Evolutionary conservation across 2,888 invertebrate species (phyloP), one percentile per base, ranked within the genome.

Genomic region (Odontomyia ornata): DNA sequence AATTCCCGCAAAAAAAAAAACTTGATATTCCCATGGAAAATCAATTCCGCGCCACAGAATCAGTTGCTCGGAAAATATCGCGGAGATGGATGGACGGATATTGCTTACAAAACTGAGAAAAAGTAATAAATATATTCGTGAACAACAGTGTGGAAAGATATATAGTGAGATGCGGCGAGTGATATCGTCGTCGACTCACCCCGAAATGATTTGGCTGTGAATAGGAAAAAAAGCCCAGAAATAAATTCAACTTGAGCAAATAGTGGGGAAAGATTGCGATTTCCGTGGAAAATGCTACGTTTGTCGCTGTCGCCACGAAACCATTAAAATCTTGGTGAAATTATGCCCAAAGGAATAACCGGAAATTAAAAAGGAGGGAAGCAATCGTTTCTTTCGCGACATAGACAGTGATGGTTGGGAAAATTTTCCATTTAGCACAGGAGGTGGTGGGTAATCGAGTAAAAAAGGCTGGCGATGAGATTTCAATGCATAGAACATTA

Each of bases 291-390:
- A 62, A 11, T 36, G 27, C 13, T 27, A 25, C 62, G 27, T 27
- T 62, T 62, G 27, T 27, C 27, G 62, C n/a, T 27, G 27, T 62
- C 27, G 62, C 28, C 60, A 27, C 36, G 36, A 25, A 15, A 27
- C 27, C 62, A 62, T 62, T 62, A 62, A 62, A 62, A 62, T 62
- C 27, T 62, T 27, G 11, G 27, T 62, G 27, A 15, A 27, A 62
- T 62, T 27, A 25, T 27, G 62, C 62, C 27, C 62, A 23, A 62
- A 62, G 62, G 62, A 27, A 62, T 60, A 25, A 27, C 62, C 62
- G 13, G 62, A 62, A 62, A 62, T 62, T 62, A 62, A 62, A 25
- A 27, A 27, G 62, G 36, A 62, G 7, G 27, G 27, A 62, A 62
- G 28, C 25, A 15, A 27, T 13, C 25, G 11, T 62, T 62, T 62